Percentiles rank a stretch among this genome's conserved stretches.
Evolutionary conservation across 2,113 vertebrate genomes (phyloP).

Genomic region (Elephas maximus): DNA sequence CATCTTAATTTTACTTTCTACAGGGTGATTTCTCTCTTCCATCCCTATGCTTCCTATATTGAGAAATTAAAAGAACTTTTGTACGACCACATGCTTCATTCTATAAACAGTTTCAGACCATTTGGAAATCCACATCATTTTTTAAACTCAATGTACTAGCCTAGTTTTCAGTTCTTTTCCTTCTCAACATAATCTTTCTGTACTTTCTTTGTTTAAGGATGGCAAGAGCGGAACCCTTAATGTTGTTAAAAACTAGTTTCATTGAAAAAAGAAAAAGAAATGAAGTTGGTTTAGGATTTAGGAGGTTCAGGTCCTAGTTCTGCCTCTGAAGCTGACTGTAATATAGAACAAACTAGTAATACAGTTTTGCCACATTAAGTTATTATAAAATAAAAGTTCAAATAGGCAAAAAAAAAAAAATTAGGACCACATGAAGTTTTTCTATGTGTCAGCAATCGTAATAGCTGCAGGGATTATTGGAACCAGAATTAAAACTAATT

Average conservation of each 20-base stretch:
- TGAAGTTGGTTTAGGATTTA: slow-evolving; percentile 26
- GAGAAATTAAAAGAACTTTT: slow-evolving; percentile 62
- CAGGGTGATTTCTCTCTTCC: neutral
- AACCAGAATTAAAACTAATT: slow-evolving; percentile 57
- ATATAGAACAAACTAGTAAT: neutral
- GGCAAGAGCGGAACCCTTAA: slow-evolving; percentile 31
- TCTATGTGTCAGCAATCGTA: neutral
- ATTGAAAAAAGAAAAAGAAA: neutral
- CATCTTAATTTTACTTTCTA: slow-evolving; percentile 64
- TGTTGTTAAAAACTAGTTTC: slow-evolving; percentile 56
- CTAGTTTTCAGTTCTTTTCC: slow-evolving; percentile 53
- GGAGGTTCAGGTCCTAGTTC: slow-evolving; percentile 6
- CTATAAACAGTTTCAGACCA: slow-evolving; percentile 27
- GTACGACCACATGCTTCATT: neutral
- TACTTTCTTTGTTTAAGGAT: slow-evolving; percentile 60
- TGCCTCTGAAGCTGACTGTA: neutral
- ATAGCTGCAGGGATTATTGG: slow-evolving; percentile 33
- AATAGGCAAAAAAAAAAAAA: neutral
- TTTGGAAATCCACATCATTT: slow-evolving; percentile 38
- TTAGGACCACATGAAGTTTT: neutral
- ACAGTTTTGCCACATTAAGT: slow-evolving; percentile 19
- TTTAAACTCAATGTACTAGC: slow-evolving; percentile 34
- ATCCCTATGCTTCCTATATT: slow-evolving; percentile 39
- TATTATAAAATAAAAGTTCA: slow-evolving; percentile 39
- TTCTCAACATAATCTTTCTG: slow-evolving; percentile 45